These are phyloP conservation scores for Phrixothrix hirtus DNA, from an alignment of 2,888 invertebrate species.

Conservation along the genomic window DNA sequence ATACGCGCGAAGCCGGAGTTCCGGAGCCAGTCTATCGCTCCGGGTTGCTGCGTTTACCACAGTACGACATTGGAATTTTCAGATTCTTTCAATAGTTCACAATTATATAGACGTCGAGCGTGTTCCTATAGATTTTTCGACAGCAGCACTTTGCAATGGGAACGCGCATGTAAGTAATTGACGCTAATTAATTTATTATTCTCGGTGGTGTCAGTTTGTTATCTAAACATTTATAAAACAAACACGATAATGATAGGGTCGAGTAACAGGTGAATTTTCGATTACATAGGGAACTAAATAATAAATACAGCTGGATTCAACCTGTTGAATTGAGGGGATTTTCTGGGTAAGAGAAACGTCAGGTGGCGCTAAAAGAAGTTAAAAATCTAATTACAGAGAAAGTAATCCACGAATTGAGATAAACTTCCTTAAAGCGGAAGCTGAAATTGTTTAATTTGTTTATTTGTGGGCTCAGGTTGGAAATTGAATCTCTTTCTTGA, in stretches of 20 bases:
- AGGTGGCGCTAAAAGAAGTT: constrained; percentile 31
- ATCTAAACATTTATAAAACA: constrained; percentile 13
- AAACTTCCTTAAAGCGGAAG: constrained; percentile 40
- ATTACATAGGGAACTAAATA: constrained; percentile 43
- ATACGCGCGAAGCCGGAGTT: constrained; percentile 33
- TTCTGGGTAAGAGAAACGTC: constrained; percentile 16
- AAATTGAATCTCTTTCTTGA: constrained; percentile 26
- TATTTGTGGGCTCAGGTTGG: constrained; percentile 33
- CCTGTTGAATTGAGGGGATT: constrained; percentile 50
- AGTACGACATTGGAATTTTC: constrained; percentile 10
- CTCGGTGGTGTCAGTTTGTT: background rate
- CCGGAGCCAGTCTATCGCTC: constrained; percentile 34
- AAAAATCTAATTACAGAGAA: constrained; percentile 41
- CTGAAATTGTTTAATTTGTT: constrained; percentile 47
- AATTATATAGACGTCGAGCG: background rate
- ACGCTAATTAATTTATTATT: background rate
- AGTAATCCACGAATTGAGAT: constrained; percentile 47
- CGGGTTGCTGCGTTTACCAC: constrained; percentile 25
- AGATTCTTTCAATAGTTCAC: constrained; percentile 8
- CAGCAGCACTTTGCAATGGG: constrained; percentile 5
- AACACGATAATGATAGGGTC: constrained; percentile 17
- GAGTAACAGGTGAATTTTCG: constrained; percentile 37
- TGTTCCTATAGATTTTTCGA: constrained; percentile 4
- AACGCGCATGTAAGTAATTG: constrained; percentile 14
- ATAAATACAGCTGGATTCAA: constrained; percentile 46